Evolutionary conservation across 2,888 invertebrate species (phyloP).

Genomic region (Mesorhabditis sp.): DNA sequence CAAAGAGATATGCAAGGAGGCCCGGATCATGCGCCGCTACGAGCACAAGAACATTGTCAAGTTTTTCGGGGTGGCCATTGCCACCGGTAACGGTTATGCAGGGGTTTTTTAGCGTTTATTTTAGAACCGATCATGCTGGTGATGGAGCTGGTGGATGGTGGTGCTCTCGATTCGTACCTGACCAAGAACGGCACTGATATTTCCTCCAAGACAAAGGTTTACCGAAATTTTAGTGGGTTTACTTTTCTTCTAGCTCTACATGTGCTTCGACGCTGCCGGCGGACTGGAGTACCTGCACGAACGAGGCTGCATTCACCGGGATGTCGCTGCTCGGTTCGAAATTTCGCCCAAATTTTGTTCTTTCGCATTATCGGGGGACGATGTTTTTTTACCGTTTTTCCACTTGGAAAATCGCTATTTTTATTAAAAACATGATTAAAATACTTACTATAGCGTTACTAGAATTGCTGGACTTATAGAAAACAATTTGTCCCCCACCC

Average conservation of each 20-base stretch:
- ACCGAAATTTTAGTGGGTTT: neutral
- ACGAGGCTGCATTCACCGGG: slow-evolving; percentile 40
- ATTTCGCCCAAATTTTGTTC: neutral
- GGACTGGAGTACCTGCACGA: slow-evolving; percentile 41
- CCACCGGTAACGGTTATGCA: slow-evolving; percentile 10
- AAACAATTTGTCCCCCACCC: neutral
- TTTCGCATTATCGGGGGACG: no score
- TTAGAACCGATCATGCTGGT: slow-evolving; percentile 41
- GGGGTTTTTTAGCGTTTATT: neutral
- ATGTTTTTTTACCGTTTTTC: no score
- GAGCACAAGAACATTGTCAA: slow-evolving; percentile 39
- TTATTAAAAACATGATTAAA: neutral
- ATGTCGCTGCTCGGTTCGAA: slow-evolving; percentile 26
- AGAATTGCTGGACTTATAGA: no score
- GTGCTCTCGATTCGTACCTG: slow-evolving; percentile 33
- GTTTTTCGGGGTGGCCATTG: slow-evolving; percentile 39
- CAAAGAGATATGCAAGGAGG: slow-evolving; percentile 41
- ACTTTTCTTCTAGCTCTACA: slow-evolving; percentile 12
- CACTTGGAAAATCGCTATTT: no score
- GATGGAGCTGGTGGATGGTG: slow-evolving; percentile 38
- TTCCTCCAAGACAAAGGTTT: slow-evolving; percentile 11
- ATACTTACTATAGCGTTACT: no score
- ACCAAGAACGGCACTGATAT: slow-evolving; percentile 19
- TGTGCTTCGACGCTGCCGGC: slow-evolving; percentile 33
- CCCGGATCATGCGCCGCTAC: slow-evolving; percentile 40